These are phyloP conservation scores for Rhinichthys klamathensis DNA, from an alignment of 2,113 vertebrate genomes.

Conservation along the genomic window DNA sequence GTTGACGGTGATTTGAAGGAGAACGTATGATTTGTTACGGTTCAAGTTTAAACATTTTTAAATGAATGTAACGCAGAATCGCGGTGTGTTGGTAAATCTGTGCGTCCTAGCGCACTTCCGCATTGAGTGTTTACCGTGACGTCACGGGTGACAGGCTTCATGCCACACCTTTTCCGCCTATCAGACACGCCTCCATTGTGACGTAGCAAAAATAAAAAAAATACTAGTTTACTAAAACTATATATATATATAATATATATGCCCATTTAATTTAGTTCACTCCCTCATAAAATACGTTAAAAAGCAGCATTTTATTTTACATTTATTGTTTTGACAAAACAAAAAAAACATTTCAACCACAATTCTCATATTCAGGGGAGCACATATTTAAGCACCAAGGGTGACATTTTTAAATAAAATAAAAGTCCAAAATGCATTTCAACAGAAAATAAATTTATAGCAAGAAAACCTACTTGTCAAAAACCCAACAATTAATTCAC, in stretches of 20 bases:
- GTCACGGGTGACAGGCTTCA: conserved; percentile 1
- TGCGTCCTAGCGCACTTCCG: conserved; percentile 62
- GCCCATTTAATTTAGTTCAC: background rate
- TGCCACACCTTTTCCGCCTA: background rate
- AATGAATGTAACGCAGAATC: background rate
- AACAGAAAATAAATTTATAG: background rate
- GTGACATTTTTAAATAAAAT: background rate
- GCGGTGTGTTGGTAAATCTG: background rate
- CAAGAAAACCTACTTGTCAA: conserved; percentile 13
- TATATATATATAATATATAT: too few species aligned
- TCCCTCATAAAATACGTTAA: background rate
- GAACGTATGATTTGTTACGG: background rate
- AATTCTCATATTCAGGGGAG: conserved; percentile 41
- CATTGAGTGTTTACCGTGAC: conserved; percentile 58
- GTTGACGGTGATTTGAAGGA: background rate
- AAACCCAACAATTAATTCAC: conserved; percentile 51
- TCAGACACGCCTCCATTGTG: background rate
- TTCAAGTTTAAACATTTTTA: background rate
- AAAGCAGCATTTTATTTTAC: background rate
- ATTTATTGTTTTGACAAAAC: conserved; percentile 58
- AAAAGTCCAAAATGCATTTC: background rate
- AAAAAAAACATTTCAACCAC: conserved; percentile 61
- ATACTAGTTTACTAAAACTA: background rate
- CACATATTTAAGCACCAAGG: background rate
- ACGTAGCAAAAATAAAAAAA: background rate